Evolutionary conservation across 2,888 invertebrate genomes (phyloP).

Genomic region (Willowsia nigromaculata): DNA sequence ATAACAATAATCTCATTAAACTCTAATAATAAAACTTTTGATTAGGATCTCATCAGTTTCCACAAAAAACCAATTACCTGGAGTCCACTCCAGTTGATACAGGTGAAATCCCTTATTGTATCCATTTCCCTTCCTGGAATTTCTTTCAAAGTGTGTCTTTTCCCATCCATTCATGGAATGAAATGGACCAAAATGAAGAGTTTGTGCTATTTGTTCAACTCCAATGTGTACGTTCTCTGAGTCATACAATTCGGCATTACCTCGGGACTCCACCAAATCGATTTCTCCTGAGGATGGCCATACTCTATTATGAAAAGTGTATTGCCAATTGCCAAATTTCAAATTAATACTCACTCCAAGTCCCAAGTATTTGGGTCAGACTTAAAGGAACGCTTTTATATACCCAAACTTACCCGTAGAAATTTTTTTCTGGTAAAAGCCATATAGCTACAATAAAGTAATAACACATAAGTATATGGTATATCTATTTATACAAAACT

Average conservation of each 20-base stretch:
- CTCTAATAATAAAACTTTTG: background rate
- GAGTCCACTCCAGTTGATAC: slow-evolving; percentile 79
- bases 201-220: slow-evolving; percentile 81
- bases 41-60: background rate
- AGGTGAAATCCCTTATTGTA: slow-evolving; percentile 79
- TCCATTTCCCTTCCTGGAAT: slow-evolving; percentile 69
- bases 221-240: slow-evolving; percentile 83
- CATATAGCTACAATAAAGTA: slow-evolving; percentile 76
- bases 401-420: slow-evolving; percentile 82
- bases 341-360: no score
- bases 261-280: slow-evolving; percentile 86
- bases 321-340: no score
- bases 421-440: slow-evolving; percentile 80
- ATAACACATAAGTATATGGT: background rate
- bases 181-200: slow-evolving; percentile 81
- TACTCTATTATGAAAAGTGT: background rate
- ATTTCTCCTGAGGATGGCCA: slow-evolving; percentile 89
- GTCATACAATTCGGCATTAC: slow-evolving; percentile 83
- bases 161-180: slow-evolving; percentile 78
- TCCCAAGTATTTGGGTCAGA: no score
- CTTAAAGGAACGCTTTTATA: background rate
- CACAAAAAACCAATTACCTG: no score
- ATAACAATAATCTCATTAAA: no score
- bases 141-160: slow-evolving; percentile 78
- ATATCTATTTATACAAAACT: no score